Base-by-base conservation (phyloP, 2,888 invertebrate genomes). In the Enchytraeus crypticus region DNA sequence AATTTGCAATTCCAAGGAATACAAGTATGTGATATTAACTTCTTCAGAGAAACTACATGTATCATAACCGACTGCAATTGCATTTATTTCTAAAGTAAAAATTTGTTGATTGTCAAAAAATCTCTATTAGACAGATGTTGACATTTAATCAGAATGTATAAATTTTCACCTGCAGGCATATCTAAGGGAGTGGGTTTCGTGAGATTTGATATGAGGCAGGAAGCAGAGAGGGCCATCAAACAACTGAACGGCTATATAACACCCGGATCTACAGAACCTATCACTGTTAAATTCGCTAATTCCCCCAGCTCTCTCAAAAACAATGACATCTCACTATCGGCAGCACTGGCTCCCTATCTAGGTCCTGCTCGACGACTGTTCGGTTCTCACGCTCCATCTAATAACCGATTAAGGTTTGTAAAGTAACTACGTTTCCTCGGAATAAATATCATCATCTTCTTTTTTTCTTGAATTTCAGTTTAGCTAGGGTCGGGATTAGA, bases 121-220 rank as follows among this genome's bases (percentile, higher is more conserved):
- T n/a, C n/a, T n/a, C n/a, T n/a, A n/a, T n/a, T n/a, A n/a, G n/a
- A n/a, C n/a, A n/a, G n/a, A n/a, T n/a, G n/a, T n/a, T n/a, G 34
- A 45, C 14, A 45, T 23, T 43, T 23, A 5, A 26, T 3, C 27
- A 45, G 26, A 3, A 45, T 43, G 23, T 14, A 3, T 4, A 21
- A n/a, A 14, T 21, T 3, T 26, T 23, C 21, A 43, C n/a, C 5
- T 71, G 27, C 72, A 83, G 91, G 91, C 68, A 85, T 91, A 69
- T 91, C 91, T 61, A 88, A 92, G 82, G 92, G 92, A 70, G 92
- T 92, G 71, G 92, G 91, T 47, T 92, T 92, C 82, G 91, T 92
- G 72, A 85, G 92, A 69, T 92, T 91, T 80, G 92, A 92, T 79
- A 90, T 90, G 80, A 85, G 90, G 69, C 83, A 86, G 72, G 92